Evolutionary conservation across 1,140 invertebrate genomes (phyloP).

Genomic region (Bombyx mandarina): DNA sequence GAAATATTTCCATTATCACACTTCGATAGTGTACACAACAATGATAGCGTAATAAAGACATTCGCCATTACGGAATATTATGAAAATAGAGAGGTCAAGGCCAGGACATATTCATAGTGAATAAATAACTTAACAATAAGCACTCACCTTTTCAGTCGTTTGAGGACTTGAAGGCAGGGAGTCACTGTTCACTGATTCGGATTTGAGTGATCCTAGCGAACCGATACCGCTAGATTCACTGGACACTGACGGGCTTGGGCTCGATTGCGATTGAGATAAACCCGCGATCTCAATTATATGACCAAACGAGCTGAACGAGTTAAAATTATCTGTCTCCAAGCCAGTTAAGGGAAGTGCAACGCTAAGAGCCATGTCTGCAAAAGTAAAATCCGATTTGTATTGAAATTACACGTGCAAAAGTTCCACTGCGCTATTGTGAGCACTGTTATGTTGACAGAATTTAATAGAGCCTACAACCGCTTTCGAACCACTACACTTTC

Average conservation of each 20-base stretch:
- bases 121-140: slow-evolving; percentile 34
- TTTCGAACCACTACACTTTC: slow-evolving; percentile 21
- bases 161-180: slow-evolving; percentile 69
- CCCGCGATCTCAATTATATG: slow-evolving; percentile 69
- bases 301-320: slow-evolving; percentile 60
- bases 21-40: slow-evolving; percentile 51
- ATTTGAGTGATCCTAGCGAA: slow-evolving; percentile 65
- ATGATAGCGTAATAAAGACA: slow-evolving; percentile 54
- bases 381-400: slow-evolving; percentile 42
- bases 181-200: slow-evolving; percentile 63
- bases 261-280: slow-evolving; percentile 59
- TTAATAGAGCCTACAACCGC: slow-evolving; percentile 46
- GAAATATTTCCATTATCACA: slow-evolving; percentile 47
- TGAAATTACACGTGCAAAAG: slow-evolving; percentile 62
- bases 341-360: slow-evolving; percentile 64
- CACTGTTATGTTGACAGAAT: slow-evolving; percentile 61
- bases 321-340: slow-evolving; percentile 66
- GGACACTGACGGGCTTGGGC: slow-evolving; percentile 65
- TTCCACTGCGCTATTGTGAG: slow-evolving; percentile 37
- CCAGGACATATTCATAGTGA: slow-evolving; percentile 65
- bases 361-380: slow-evolving; percentile 70
- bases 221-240: slow-evolving; percentile 70
- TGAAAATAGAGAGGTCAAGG: slow-evolving; percentile 71
- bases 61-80: slow-evolving; percentile 70
- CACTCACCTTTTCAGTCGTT: slow-evolving; percentile 65